phyloP scores from a whole-genome alignment of 2,797 vertebrate species.

The Chrysocyon brachyurus region DNA sequence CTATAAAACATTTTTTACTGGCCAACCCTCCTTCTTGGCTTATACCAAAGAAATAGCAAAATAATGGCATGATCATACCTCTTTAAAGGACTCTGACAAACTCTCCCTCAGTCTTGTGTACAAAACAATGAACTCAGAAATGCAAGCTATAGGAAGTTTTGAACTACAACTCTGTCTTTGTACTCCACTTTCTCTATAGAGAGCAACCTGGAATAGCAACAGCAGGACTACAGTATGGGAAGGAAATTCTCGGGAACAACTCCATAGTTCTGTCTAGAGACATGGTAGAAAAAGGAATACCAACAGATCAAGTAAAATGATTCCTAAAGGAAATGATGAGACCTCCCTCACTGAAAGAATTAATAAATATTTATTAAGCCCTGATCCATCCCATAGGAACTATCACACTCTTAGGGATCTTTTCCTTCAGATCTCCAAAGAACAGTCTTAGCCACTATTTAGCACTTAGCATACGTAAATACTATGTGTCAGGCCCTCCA shows the following conservation, averaged over 20 bases:
- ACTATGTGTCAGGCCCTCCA: neutral
- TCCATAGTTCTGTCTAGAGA: conserved; percentile 1
- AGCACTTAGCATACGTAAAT: neutral
- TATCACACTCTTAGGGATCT: neutral
- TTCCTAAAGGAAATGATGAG: neutral
- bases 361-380: conserved; percentile 23
- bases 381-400: neutral
- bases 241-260: conserved; percentile 1
- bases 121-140: conserved; percentile 47
- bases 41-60: conserved; percentile 60
- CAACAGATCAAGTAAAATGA: conserved; percentile 42
- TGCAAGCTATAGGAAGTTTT: conserved; percentile 46
- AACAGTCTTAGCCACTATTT: conserved; percentile 5
- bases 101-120: neutral
- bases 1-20: conserved; percentile 41
- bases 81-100: conserved; percentile 50
- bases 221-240: neutral
- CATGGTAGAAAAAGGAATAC: conserved; percentile 17
- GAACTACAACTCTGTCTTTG: conserved; percentile 40
- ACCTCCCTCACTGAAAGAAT: neutral
- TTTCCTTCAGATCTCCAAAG: conserved; percentile 41
- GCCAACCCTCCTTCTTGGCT: neutral
- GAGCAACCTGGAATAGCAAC: conserved; percentile 1
- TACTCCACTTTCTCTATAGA: conserved; percentile 12
- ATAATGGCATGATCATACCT: conserved; percentile 15